Base-by-base conservation (phyloP, 1,140 invertebrate genomes). In the Solenopsis invicta region DNA sequence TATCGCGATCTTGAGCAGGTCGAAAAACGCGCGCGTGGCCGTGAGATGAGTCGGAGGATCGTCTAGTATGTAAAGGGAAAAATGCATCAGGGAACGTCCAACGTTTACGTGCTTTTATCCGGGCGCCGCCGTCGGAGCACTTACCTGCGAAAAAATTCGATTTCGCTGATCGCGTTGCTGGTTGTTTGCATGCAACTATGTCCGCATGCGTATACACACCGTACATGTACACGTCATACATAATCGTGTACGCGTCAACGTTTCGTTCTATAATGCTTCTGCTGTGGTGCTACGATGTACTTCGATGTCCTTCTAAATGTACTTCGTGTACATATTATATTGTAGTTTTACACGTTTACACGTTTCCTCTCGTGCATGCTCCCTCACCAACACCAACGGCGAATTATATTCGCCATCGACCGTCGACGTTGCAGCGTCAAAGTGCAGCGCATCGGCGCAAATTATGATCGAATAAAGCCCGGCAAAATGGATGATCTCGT, bases 131-230 rank as follows among this genome's bases (percentile, higher is more conserved):
- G 64, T 81, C 64, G 90, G 93, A 93, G 91, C 92, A 92, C 91
- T 92, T 92, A 93, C 85, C 91, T 92, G 76, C 81, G 88, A 94
- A 93, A 69, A 93, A 93, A 93, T 92, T 94, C 92, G 91, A 94
- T 94, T 93, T 92, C 87, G 91, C 90, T 91, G 90, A 90, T 93
- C 93, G 92, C 92, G 93, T 94, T 91, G 89, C 90, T 90, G 78
- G 90, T 89, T 94, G 91, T 94, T 94, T 93, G 92, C 92, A 94
- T 94, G 93, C 92, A 93, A 93, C 91, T 92, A 91, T 93, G 88
- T 89, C 90, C 89, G 91, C 93, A 93, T 94, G 92, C 91, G 91
- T 88, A 87, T 87, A 87, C 77, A 87, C 90, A 86, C 77, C 59
- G 29, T 74, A 86, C 66, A 78, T 59, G 64, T 67, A 86, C 74